Base-by-base conservation (phyloP, 2,113 vertebrate genomes). In the Smithornis capensis region DNA sequence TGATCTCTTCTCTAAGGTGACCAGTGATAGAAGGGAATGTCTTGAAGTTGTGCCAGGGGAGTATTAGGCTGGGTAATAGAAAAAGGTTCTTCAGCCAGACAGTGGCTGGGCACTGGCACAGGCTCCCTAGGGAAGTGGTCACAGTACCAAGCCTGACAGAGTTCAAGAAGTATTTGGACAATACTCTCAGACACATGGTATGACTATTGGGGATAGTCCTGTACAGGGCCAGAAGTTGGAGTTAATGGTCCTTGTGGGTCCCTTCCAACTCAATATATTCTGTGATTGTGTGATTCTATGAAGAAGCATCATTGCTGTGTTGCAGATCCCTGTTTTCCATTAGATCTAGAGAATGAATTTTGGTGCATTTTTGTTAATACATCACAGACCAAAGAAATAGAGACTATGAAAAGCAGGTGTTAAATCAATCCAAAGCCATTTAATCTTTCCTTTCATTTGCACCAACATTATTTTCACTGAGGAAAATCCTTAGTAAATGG, bases 401-500 rank as follows among this genome's bases (percentile, higher is more conserved):
- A 83, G 63, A 62, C 35, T 56, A n/a, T 38, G 84, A 69, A 87
- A 94, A 67, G 60, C 24, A 38, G 24, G 33, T 80, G 50, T 37
- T 63, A 87, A 87, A 92, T 83, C 57, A 49, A 45, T 35, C 73
- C 13, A 31, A 88, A 94, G 52, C 15, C 42, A 45, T 65, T 91
- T 93, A 87, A 91, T 90, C 59, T 84, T 89, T 91, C 52, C 76
- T 79, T 69, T 74, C 90, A 60, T 93, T 94, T 92, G 68, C 64
- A 90, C 73, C 92, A 93, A 80, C 38, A 49, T 67, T 80, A 86
- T 90, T 97, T 93, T 95, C 85, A 88, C 59, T n/a, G 31, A 68
- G 31, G 35, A 86, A 92, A 95, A 94, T 83, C 75, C 88, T 94
- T 74, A 74, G 33, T 60, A 93, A 96, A 92, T 75, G 64, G 33